These are phyloP conservation scores for Parnassius glacialis DNA, from an alignment of 2,888 invertebrate species.

Conservation along the genomic window DNA sequence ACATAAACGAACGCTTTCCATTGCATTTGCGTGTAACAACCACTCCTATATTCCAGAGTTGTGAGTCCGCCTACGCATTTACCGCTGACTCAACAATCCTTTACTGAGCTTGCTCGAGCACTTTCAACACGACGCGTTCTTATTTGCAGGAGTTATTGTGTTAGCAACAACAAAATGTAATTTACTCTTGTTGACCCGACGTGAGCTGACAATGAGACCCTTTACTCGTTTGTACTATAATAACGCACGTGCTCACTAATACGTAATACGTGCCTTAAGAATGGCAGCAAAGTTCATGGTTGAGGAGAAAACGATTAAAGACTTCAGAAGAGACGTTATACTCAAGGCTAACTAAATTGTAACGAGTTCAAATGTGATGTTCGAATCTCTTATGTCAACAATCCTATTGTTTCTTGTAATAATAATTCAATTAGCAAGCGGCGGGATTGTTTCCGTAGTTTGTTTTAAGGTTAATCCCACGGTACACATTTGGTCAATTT, in stretches of 20 bases:
- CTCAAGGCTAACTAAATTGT: constrained; percentile 50
- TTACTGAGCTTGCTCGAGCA: constrained; percentile 35
- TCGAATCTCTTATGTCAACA: constrained; percentile 41
- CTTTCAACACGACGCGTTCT: constrained; percentile 35
- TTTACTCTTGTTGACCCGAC: constrained; percentile 40
- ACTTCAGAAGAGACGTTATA: constrained; percentile 53
- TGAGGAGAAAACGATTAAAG: constrained; percentile 42
- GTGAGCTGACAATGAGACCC: constrained; percentile 39
- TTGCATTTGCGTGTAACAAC: constrained; percentile 13
- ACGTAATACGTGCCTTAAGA: constrained; percentile 56
- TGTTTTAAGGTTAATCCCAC: constrained; percentile 24
- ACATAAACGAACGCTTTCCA: constrained; percentile 38
- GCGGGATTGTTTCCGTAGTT: constrained; percentile 38
- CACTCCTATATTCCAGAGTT: constrained; percentile 35
- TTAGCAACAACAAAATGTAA: constrained; percentile 20
- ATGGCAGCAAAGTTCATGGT: constrained; percentile 56
- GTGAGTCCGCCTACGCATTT: constrained; percentile 47
- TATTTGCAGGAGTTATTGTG: constrained; percentile 27
- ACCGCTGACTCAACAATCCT: constrained; percentile 49
- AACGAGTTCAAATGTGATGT: constrained; percentile 6
- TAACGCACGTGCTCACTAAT: constrained; percentile 48
- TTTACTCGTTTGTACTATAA: constrained; percentile 32
- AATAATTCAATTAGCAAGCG: constrained; percentile 48
- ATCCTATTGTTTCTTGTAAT: constrained; percentile 52
- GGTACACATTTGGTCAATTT: constrained; percentile 36